Evolutionary conservation across 2,888 invertebrate genomes (phyloP).

Genomic region (Dicyrtomina minuta): DNA sequence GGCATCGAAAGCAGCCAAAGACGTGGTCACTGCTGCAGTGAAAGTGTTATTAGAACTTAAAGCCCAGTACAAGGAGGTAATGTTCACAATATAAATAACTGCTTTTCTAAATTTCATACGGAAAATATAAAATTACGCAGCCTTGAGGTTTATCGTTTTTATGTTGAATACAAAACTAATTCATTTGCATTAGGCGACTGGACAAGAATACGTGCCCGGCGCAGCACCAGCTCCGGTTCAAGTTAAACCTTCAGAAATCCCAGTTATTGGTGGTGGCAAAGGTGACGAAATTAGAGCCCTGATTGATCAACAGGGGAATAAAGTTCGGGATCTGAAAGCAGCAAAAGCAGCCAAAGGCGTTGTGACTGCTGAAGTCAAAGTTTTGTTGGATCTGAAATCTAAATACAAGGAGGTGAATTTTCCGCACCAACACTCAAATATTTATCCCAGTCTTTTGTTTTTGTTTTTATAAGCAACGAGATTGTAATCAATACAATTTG

Average conservation of each 20-base stretch:
- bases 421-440: too few species aligned
- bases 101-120: conserved; percentile 62
- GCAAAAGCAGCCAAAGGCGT: conserved; percentile 58
- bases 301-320: conserved; percentile 62
- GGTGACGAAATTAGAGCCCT: conserved; percentile 35
- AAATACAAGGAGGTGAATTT: conserved; percentile 63
- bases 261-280: background rate
- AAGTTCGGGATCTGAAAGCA: conserved; percentile 70
- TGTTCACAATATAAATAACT: too few species aligned
- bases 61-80: conserved; percentile 64
- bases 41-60: too few species aligned
- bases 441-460: too few species aligned
- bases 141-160: background rate
- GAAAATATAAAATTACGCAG: too few species aligned
- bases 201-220: conserved; percentile 39
- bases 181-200: conserved; percentile 31
- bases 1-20: too few species aligned
- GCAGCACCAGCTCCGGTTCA: conserved; percentile 55
- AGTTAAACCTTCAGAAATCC: too few species aligned
- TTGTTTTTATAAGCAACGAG: conserved; percentile 16
- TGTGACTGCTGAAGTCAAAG: conserved; percentile 60
- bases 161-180: conserved; percentile 40
- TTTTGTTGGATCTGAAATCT: conserved; percentile 25
- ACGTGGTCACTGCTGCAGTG: too few species aligned
- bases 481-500: too few species aligned